These are phyloP conservation scores for Calycopis cecrops DNA, from an alignment of 1,140 invertebrate genomes.

Conservation along the genomic window DNA sequence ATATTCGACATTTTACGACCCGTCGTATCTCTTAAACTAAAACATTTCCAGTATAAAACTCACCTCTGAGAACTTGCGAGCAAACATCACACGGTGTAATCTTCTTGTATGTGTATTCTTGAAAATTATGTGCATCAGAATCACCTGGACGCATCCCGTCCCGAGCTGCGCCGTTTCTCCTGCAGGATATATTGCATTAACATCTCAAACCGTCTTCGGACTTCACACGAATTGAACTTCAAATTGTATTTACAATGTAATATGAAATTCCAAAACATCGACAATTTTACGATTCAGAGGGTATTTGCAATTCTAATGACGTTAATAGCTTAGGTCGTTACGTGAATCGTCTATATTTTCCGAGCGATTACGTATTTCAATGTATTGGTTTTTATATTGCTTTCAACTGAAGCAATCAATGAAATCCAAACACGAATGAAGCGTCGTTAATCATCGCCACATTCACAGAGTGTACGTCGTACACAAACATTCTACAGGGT, in stretches of 20 bases:
- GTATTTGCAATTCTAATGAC: not conserved
- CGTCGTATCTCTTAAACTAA: no score
- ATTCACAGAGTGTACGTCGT: slow-evolving; percentile 37
- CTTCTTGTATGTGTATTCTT: slow-evolving; percentile 96
- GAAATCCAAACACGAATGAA: slow-evolving; percentile 22
- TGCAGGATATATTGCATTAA: slow-evolving; percentile 57
- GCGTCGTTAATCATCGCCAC: slow-evolving; percentile 40
- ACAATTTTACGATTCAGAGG: not conserved
- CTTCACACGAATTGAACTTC: no score
- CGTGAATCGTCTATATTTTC: slow-evolving; percentile 5
- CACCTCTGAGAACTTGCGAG: slow-evolving; percentile 92
- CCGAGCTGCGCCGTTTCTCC: slow-evolving; percentile 84
- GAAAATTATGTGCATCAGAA: slow-evolving; percentile 86
- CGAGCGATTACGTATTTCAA: not conserved
- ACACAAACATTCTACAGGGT: no score
- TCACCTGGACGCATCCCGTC: slow-evolving; percentile 76
- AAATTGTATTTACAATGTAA: no score
- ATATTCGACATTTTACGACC: no score
- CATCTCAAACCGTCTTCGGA: no score
- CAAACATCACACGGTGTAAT: slow-evolving; percentile 96
- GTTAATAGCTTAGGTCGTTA: not conserved
- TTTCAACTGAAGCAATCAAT: slow-evolving; percentile 23
- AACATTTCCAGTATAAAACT: slow-evolving; percentile 28
- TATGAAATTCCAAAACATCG: no score
- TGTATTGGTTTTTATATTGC: slow-evolving; percentile 9